Base-by-base conservation (phyloP, 2,797 vertebrate genomes). In the Gobio occitaniae region DNA sequence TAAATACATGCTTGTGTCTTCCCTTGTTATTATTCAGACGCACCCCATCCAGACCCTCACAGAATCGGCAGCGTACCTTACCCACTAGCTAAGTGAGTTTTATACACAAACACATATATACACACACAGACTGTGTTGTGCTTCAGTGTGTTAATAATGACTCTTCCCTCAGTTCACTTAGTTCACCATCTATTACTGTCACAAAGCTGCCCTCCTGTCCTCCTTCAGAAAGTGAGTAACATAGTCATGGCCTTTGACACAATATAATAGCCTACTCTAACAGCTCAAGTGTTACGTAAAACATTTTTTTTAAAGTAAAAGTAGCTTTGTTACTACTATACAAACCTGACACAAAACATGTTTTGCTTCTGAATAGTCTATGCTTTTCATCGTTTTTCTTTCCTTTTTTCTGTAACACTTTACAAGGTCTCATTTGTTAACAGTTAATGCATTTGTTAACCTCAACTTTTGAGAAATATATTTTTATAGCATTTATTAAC, bases 151-250 rank as follows among this genome's bases (percentile, higher is more conserved):
- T 61, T 82, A 68, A 69, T 77, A 44, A 44, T 19, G n/a, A 21
- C 61, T 68, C 65, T 76, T 54, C 52, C n/a, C 19, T 70, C 65
- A 84, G 83, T 78, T 15, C 47, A 25, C 47, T 82, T 36, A 85
- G 77, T 65, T 88, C 87, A 25, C 83, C 85, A 44, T 84, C 65
- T 2, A 25, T 88, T 25, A 15, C 61, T 13, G 32, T 78, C 36
- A 6, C 71, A 29, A 83, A 80, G 21, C 2, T 11, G 9, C 78
- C 77, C 13, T 74, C 66, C 48, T 80, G 70, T 86, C 79, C 83
- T 15, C 83, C 84, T 6, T 86, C 87, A 77, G 84, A 84, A 72
- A 77, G 85, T 87, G 82, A 91, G 88, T 89, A 17, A 66, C 1
- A 52, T 63, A 36, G 6, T 21, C 50, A 15, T 19, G 6, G 25